These are phyloP conservation scores for Cyrtorhinus lividipennis DNA, from an alignment of 1,140 invertebrate genomes.

Conservation along the genomic window DNA sequence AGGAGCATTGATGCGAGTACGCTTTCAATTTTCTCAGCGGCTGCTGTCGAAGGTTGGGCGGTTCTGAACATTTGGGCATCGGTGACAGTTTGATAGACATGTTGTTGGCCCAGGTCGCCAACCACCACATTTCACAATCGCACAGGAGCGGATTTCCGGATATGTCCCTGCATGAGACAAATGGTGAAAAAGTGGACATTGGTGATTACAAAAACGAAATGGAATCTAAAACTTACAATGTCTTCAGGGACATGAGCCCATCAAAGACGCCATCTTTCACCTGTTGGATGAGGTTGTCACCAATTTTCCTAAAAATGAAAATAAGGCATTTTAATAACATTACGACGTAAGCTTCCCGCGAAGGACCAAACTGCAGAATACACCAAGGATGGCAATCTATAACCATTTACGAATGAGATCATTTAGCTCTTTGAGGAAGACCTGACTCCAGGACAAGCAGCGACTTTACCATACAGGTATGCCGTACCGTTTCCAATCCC, in stretches of 20 bases:
- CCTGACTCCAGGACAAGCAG: neutral
- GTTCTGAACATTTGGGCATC: slow-evolving; percentile 56
- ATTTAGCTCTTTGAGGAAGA: neutral
- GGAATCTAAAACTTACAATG: slow-evolving; percentile 30
- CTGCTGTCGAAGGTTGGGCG: slow-evolving; percentile 46
- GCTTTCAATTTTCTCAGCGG: slow-evolving; percentile 51
- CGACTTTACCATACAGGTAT: neutral
- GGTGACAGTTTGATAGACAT: slow-evolving; percentile 50
- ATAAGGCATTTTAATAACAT: slow-evolving; percentile 24
- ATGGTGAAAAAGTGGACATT: slow-evolving; percentile 25
- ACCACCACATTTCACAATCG: slow-evolving; percentile 66
- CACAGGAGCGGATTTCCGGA: slow-evolving; percentile 63
- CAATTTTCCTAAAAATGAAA: slow-evolving; percentile 34
- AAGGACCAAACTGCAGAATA: slow-evolving; percentile 10
- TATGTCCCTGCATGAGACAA: slow-evolving; percentile 41
- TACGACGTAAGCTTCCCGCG: no score
- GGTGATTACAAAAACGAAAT: neutral
- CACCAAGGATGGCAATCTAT: neutral
- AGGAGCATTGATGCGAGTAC: slow-evolving; percentile 32
- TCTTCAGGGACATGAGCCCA: slow-evolving; percentile 32
- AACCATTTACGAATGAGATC: slow-evolving; percentile 7
- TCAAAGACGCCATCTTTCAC: slow-evolving; percentile 52
- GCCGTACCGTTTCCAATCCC: neutral
- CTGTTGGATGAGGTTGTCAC: slow-evolving; percentile 50
- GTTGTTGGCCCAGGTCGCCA: slow-evolving; percentile 55